phyloP scores from a whole-genome alignment of 2,113 vertebrate genomes.

The Gymnogyps californianus region DNA sequence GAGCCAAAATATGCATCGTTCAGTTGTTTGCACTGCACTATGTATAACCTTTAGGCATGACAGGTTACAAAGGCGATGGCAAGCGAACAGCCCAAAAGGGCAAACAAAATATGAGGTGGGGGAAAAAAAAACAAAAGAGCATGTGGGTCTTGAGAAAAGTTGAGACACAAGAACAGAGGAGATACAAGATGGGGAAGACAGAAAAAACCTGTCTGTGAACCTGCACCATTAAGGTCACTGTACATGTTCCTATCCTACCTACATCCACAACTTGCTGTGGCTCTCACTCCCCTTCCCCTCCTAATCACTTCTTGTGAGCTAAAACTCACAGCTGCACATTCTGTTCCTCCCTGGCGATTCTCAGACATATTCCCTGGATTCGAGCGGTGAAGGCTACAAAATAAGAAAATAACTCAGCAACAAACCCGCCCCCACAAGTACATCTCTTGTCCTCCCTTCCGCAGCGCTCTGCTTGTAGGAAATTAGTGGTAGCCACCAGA shows the following conservation, averaged over 20 bases:
- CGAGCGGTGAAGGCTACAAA: not conserved
- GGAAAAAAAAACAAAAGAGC: not conserved
- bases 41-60: not conserved
- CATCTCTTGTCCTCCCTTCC: not conserved
- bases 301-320: not conserved
- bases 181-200: not conserved
- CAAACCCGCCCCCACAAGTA: rapidly evolving
- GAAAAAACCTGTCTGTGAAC: not conserved
- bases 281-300: not conserved
- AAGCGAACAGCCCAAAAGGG: not conserved
- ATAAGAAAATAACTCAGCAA: not conserved
- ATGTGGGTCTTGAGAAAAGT: not conserved
- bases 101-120: not conserved
- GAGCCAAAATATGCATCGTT: not conserved
- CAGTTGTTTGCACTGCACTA: not conserved
- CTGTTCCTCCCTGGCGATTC: not conserved
- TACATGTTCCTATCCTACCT: not conserved
- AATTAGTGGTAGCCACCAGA: not conserved
- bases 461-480: not conserved
- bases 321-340: not conserved
- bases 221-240: not conserved
- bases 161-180: not conserved
- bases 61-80: not conserved
- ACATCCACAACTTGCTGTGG: not conserved
- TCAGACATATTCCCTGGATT: not conserved